Percentiles rank a stretch among this genome's conserved stretches.
Conservation (phyloP, 2,888 invertebrate species). For the Toxonevra muliebris region DNA sequence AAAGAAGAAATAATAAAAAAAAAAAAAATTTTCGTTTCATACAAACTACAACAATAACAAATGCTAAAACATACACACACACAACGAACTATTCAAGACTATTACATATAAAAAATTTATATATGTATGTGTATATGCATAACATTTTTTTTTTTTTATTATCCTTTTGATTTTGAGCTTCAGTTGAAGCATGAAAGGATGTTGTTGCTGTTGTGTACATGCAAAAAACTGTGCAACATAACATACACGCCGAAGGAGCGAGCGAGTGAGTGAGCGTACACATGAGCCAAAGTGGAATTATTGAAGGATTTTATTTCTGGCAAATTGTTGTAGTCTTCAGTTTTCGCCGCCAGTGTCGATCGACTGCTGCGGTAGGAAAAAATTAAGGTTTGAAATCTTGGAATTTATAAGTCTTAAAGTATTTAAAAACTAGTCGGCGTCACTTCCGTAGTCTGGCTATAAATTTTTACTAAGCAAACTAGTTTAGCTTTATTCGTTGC, state of each 20-base stretch:
- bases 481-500: too few species aligned
- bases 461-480: too few species aligned
- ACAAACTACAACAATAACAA: slow-evolving; percentile 7
- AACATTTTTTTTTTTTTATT: slow-evolving; percentile 30
- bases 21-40: not conserved
- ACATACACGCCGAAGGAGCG: slow-evolving; percentile 45
- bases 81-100: not conserved
- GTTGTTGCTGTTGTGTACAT: slow-evolving; percentile 15
- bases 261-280: slow-evolving; percentile 42
- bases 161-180: slow-evolving; percentile 48
- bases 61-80: slow-evolving; percentile 1
- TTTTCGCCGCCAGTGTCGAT: too few species aligned
- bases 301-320: slow-evolving; percentile 30
- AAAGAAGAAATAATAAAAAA: not conserved
- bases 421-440: too few species aligned
- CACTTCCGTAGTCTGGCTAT: too few species aligned
- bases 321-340: too few species aligned
- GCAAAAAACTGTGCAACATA: slow-evolving; percentile 37
- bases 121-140: not conserved
- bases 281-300: slow-evolving; percentile 30
- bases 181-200: slow-evolving; percentile 57
- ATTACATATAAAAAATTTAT: not conserved
- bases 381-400: too few species aligned
- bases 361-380: too few species aligned
- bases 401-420: too few species aligned